A percentile compares a stretch with the other conserved stretches of the same genome.
Evolutionary conservation across 1,140 invertebrate species (phyloP).

Genomic region (Hylyphantes graminicola): DNA sequence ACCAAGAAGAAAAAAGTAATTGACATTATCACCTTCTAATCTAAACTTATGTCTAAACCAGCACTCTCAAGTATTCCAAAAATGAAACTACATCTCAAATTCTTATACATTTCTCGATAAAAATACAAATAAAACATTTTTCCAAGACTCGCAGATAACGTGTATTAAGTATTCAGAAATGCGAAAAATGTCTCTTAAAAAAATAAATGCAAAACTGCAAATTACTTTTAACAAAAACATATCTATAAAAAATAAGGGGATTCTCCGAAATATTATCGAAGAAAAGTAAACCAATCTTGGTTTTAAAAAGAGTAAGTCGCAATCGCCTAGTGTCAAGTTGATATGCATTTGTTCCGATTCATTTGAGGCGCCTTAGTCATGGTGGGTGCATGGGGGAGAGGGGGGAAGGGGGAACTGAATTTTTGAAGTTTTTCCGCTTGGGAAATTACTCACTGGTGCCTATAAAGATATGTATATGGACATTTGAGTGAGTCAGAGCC

Average conservation of each 20-base stretch:
- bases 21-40: too few species aligned
- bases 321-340: slow-evolving; percentile 20
- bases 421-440: slow-evolving; percentile 27
- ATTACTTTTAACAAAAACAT: slow-evolving; percentile 25
- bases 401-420: neutral
- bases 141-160: too few species aligned
- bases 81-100: too few species aligned
- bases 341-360: slow-evolving; percentile 38
- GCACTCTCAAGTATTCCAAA: too few species aligned
- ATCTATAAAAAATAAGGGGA: neutral
- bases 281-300: neutral
- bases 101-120: too few species aligned
- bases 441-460: slow-evolving; percentile 4
- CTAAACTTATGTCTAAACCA: too few species aligned
- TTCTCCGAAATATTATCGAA: neutral
- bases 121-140: too few species aligned
- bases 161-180: too few species aligned
- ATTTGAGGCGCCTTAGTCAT: slow-evolving; percentile 7
- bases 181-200: neutral
- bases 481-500: too few species aligned
- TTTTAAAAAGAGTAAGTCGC: neutral
- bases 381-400: neutral
- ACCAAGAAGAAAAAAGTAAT: too few species aligned
- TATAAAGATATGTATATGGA: neutral
- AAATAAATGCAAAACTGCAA: slow-evolving; percentile 11